Conservation (phyloP, 2,797 vertebrate species). For the Harpagifer antarcticus region DNA sequence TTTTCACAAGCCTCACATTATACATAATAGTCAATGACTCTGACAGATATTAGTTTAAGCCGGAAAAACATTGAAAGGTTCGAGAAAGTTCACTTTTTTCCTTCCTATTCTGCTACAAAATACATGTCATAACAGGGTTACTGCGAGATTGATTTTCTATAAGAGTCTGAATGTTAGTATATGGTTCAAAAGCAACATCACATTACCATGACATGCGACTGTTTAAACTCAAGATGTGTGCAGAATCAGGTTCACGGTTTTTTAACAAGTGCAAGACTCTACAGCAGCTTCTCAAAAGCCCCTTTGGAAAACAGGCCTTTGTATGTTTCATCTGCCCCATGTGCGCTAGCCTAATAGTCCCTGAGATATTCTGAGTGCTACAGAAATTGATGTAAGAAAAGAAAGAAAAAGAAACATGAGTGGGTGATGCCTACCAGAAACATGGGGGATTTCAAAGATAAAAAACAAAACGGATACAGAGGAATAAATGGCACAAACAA, state of each 20-base stretch:
- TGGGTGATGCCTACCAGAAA: slow-evolving; percentile 21
- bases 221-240: slow-evolving; percentile 15
- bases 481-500: slow-evolving; percentile 14
- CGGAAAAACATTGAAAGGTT: not conserved
- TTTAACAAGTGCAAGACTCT: slow-evolving; percentile 7
- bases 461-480: slow-evolving; percentile 11
- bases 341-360: slow-evolving; percentile 32
- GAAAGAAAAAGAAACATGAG: not conserved
- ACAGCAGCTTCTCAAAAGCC: slow-evolving; percentile 15
- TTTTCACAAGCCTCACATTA: too few species aligned
- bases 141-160: not conserved
- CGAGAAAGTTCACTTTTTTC: not conserved
- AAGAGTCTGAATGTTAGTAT: not conserved
- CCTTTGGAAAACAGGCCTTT: slow-evolving; percentile 33
- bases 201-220: slow-evolving; percentile 13
- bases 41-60: not conserved
- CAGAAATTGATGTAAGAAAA: slow-evolving; percentile 36
- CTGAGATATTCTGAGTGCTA: slow-evolving; percentile 29
- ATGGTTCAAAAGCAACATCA: not conserved
- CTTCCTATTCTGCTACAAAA: not conserved
- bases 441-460: slow-evolving; percentile 15
- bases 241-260: slow-evolving; percentile 31
- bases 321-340: slow-evolving; percentile 34
- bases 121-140: not conserved
- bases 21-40: too few species aligned